phyloP scores from a whole-genome alignment of 2,797 vertebrate species.

The Pseudochirops cupreus region DNA sequence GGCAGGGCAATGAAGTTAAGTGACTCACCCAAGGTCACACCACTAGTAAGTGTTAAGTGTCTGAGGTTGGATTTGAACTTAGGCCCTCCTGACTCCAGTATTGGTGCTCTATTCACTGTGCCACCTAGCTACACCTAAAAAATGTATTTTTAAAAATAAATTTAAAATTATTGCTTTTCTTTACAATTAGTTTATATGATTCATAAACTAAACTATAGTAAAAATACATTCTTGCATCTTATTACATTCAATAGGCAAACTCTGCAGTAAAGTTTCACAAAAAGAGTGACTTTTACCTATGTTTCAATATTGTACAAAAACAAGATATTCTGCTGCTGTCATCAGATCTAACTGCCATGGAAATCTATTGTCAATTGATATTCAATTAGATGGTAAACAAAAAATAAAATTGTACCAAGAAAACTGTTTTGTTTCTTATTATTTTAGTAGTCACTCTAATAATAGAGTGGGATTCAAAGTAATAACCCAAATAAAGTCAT shows the following conservation, averaged over 20 bases:
- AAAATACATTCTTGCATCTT: not conserved
- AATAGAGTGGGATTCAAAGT: not conserved
- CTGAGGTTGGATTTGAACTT: no score
- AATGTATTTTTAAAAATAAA: not conserved
- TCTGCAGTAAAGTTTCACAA: slow-evolving; percentile 17
- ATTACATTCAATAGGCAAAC: slow-evolving; percentile 5
- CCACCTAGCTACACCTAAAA: no score
- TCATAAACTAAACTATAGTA: not conserved
- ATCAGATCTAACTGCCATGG: not conserved
- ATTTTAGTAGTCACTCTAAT: not conserved
- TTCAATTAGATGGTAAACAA: not conserved
- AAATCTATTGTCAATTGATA: not conserved
- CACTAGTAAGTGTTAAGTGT: no score
- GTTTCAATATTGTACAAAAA: slow-evolving; percentile 16
- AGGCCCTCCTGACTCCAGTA: no score
- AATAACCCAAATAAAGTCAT: not conserved
- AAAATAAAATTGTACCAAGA: slow-evolving; percentile 7
- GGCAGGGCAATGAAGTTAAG: no score
- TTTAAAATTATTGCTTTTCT: not conserved
- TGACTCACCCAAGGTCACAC: no score
- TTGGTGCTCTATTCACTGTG: no score
- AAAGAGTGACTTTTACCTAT: slow-evolving; percentile 7
- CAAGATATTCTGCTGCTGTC: slow-evolving; percentile 21
- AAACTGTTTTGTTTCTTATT: not conserved
- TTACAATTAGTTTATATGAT: not conserved